These are phyloP conservation scores for Sebastes hubbsi DNA, from an alignment of 2,797 vertebrate genomes.

Conservation along the genomic window DNA sequence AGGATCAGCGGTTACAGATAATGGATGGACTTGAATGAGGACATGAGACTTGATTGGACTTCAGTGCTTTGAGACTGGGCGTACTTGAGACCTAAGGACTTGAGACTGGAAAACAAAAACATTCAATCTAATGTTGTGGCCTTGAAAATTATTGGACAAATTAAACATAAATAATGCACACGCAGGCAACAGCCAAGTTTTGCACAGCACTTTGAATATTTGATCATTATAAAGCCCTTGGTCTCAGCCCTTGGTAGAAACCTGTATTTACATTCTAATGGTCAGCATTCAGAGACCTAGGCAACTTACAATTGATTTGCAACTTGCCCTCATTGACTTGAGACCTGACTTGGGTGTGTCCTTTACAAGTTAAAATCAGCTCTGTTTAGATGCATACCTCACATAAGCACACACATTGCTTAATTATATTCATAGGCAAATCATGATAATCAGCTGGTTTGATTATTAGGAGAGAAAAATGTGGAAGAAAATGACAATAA, in stretches of 20 bases:
- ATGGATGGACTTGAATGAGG: background rate
- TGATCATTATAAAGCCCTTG: background rate
- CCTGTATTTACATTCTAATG: background rate
- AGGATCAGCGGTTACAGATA: no score
- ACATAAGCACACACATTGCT: background rate
- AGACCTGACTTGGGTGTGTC: background rate
- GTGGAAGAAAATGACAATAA: background rate
- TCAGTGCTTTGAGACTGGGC: background rate
- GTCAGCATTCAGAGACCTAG: background rate
- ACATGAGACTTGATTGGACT: background rate
- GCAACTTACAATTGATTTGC: background rate
- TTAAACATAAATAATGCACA: background rate
- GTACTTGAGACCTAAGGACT: background rate
- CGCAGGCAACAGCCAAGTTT: background rate
- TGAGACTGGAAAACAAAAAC: background rate
- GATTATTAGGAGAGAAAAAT: background rate
- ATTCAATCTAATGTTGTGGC: background rate
- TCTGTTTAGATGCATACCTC: background rate
- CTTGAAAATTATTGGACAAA: background rate
- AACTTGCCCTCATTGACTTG: background rate
- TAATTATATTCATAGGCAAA: background rate
- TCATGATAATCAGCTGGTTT: background rate
- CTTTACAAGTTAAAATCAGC: background rate
- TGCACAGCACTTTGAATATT: background rate
- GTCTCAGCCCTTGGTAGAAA: background rate